Evolutionary conservation across 1,140 invertebrate genomes (phyloP).

Genomic region (Philaenus spumarius): DNA sequence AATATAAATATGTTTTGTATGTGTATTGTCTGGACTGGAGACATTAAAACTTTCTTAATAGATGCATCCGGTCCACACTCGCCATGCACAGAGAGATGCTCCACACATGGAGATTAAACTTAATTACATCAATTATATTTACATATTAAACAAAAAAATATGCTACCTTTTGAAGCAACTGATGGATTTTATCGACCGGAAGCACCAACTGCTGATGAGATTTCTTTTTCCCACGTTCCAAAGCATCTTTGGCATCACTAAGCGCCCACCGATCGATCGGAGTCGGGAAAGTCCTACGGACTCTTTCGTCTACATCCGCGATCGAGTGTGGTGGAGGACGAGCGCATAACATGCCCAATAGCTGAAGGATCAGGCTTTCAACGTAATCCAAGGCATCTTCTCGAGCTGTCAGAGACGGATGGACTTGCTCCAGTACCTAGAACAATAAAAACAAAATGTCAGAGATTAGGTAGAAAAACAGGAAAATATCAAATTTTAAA

Average conservation of each 20-base stretch:
- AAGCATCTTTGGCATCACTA: constrained; percentile 74
- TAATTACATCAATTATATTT: no score
- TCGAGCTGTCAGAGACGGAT: constrained; percentile 75
- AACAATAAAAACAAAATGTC: constrained; percentile 29
- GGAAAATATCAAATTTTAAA: neutral
- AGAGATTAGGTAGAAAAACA: neutral
- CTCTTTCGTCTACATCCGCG: constrained; percentile 86
- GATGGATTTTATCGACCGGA: constrained; percentile 87
- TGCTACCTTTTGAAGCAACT: constrained; percentile 77
- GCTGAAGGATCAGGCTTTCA: constrained; percentile 80
- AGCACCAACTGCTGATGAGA: constrained; percentile 54
- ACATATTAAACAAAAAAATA: no score
- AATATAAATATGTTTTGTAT: no score
- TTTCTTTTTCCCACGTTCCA: constrained; percentile 78
- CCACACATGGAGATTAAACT: no score
- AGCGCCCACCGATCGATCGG: constrained; percentile 90
- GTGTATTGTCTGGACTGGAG: no score
- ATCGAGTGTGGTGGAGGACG: constrained; percentile 69
- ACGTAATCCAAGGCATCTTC: constrained; percentile 91
- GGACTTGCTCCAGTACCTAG: constrained; percentile 84
- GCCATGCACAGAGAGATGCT: no score
- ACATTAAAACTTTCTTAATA: no score
- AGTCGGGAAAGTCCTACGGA: constrained; percentile 83
- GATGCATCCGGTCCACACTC: no score
- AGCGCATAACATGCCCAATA: constrained; percentile 82